Conservation (phyloP, 2,113 vertebrate species). For the Genyomyrus donnyi region DNA sequence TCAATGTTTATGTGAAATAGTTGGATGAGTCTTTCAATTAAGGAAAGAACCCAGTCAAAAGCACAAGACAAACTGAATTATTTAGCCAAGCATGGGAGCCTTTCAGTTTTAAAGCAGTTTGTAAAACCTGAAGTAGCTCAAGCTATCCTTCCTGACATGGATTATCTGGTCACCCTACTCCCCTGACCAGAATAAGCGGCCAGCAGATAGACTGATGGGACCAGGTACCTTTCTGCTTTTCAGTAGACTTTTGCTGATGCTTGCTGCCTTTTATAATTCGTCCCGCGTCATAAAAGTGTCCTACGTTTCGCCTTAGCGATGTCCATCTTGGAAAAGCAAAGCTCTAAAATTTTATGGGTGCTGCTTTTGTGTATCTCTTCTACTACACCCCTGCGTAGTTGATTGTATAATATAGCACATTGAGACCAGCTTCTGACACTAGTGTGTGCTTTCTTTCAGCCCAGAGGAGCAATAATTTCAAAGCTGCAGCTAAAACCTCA, state of each 20-base stretch:
- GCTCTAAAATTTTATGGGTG: not conserved
- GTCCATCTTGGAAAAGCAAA: not conserved
- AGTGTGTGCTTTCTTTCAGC: not conserved
- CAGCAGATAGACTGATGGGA: not conserved
- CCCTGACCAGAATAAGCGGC: not conserved
- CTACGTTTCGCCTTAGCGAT: not conserved
- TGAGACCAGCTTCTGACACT: not conserved
- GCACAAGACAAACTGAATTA: not conserved
- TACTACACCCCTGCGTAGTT: not conserved
- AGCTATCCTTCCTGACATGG: not conserved
- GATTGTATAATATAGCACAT: not conserved
- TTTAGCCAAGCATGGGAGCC: not conserved
- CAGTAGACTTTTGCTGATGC: not conserved
- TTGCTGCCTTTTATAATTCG: not conserved
- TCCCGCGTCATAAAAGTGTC: not conserved
- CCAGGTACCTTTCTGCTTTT: not conserved
- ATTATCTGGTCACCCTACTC: not conserved
- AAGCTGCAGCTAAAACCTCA: not conserved
- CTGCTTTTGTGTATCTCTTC: not conserved
- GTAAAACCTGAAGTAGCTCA: not conserved
- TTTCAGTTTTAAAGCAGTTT: not conserved
- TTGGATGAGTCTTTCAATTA: not conserved
- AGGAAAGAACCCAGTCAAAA: not conserved
- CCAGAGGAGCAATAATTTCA: not conserved
- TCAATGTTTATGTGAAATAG: not conserved